These are phyloP conservation scores for Uloborus diversus DNA, from an alignment of 1,140 invertebrate species.

Conservation along the genomic window DNA sequence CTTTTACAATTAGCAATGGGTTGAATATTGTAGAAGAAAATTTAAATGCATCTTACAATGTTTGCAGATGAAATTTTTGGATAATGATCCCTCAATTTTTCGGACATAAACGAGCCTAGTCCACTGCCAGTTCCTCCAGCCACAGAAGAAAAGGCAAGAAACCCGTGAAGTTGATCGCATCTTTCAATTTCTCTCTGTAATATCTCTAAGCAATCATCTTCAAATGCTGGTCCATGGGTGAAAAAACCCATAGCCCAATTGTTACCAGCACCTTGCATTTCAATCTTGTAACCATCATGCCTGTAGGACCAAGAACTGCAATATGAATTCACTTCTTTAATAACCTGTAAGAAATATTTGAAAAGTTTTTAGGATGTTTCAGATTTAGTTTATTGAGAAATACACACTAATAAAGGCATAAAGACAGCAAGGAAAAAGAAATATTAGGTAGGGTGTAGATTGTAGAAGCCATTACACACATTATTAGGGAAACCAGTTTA, in stretches of 20 bases:
- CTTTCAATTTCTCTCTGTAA: conserved; percentile 86
- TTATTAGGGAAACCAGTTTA: too few species aligned
- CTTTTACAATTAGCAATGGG: too few species aligned
- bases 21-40: too few species aligned
- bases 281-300: conserved; percentile 61
- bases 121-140: conserved; percentile 87
- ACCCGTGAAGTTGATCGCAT: conserved; percentile 82
- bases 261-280: conserved; percentile 74
- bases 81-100: conserved; percentile 67
- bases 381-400: neutral
- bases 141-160: conserved; percentile 81
- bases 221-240: conserved; percentile 67
- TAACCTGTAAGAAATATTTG: conserved; percentile 34
- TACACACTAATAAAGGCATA: neutral
- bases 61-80: conserved; percentile 65
- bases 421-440: too few species aligned
- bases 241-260: conserved; percentile 80
- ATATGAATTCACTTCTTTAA: conserved; percentile 63
- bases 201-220: conserved; percentile 81
- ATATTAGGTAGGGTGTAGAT: too few species aligned
- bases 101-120: conserved; percentile 80
- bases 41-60: conserved; percentile 26
- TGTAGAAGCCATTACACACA: too few species aligned
- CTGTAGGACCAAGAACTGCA: conserved; percentile 65
- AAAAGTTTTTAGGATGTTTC: neutral